Base-by-base conservation (phyloP, 2,888 invertebrate species). In the Rhodophaea formosa region DNA sequence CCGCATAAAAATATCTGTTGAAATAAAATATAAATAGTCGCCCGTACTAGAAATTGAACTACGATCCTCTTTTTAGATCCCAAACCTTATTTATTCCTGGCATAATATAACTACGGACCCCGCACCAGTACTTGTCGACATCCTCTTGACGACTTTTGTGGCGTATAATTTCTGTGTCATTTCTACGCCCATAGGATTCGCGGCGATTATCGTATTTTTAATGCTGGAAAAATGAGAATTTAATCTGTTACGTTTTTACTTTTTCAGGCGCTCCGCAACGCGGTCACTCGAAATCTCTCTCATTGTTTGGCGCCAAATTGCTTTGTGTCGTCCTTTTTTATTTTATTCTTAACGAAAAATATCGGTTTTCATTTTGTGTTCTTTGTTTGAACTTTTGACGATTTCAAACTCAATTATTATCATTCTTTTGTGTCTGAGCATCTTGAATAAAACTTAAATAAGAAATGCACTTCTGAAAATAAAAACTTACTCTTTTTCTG, bases 141-240 rank as follows among this genome's bases (percentile, higher is more conserved):
- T n/a, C 12, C 35, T 16, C 35, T 16, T 51, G 12, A 6, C 15
- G 17, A 8, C 39, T 12, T 32, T 35, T 35, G 16, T 6, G 23
- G 17, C 51, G 54, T 55, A 45, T 55, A 55, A 55, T 45, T 55
- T 55, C 17, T 8, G 30, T 35, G 45, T 55, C 32, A 45, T 55
- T 17, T 46, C 35, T 44, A 14, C 45, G 54, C 54, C 54, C 54
- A 45, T 55, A 45, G 46, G 54, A 45, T 45, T 32, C 32, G 15
- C 45, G 32, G 35, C 45, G 45, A 45, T 45, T 30, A 55, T 55
- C 54, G 45, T 55, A 45, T 44, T 55, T 55, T 55, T 55, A 55
- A 55, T 55, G 54, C 39, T 17, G 35, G n/a, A 51, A 35, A 51
- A 51, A 51, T 51, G 51, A 51, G 51, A 51, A 51, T 51, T 51